Percentiles rank a stretch among this genome's conserved stretches.
Conservation (phyloP, 2,797 vertebrate genomes). For the Centroberyx gerrardi region DNA sequence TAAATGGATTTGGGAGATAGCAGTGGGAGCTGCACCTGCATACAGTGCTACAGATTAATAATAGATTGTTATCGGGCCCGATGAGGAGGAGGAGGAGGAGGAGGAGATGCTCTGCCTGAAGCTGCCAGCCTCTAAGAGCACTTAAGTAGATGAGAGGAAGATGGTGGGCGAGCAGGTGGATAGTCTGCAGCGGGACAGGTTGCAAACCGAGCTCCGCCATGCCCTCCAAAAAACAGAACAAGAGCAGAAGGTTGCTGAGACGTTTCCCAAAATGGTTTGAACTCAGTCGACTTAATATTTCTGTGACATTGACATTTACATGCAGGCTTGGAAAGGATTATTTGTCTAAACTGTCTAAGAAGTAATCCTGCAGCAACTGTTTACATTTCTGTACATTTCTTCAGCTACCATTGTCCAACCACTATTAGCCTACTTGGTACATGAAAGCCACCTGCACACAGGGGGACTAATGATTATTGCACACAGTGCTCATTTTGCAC, state of each 20-base stretch:
- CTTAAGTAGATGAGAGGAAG: slow-evolving; percentile 79
- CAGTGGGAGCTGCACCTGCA: slow-evolving; percentile 74
- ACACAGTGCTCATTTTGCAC: slow-evolving; percentile 60
- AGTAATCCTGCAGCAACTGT: too few relatives aligned
- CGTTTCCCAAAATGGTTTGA: slow-evolving; percentile 8
- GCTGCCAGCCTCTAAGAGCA: slow-evolving; percentile 77
- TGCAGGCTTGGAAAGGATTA: too few relatives aligned
- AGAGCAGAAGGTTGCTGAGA: slow-evolving; percentile 1
- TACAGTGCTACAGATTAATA: slow-evolving; percentile 80
- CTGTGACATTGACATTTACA: not conserved
- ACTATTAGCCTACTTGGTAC: too few relatives aligned
- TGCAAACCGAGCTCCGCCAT: slow-evolving; percentile 38
- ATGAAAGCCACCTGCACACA: too few relatives aligned
- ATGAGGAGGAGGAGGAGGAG: slow-evolving; percentile 55
- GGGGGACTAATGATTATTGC: slow-evolving; percentile 38
- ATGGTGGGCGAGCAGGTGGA: slow-evolving; percentile 58
- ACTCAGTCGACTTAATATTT: not conserved
- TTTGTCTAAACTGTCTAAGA: too few relatives aligned
- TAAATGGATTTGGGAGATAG: slow-evolving; percentile 77
- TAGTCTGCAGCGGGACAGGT: slow-evolving; percentile 43
- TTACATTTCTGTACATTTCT: slow-evolving; percentile 1
- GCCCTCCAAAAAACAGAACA: slow-evolving; percentile 19
- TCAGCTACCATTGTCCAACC: not conserved
- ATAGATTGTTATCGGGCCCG: slow-evolving; percentile 72
- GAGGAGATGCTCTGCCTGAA: slow-evolving; percentile 56